phyloP scores from a whole-genome alignment of 2,888 invertebrate genomes.

The Panzeria rudis region DNA sequence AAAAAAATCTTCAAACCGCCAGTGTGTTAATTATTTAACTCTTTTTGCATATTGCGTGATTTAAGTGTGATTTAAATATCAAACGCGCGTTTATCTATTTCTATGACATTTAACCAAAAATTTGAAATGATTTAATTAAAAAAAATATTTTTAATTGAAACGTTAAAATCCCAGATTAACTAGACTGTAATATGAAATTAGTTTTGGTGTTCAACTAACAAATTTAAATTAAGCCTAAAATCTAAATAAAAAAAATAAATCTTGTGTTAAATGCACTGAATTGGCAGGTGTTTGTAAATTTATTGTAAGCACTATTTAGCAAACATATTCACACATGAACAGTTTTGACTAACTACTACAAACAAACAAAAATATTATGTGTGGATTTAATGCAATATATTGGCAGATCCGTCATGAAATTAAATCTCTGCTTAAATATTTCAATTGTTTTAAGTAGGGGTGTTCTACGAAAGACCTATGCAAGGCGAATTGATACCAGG shows the following conservation, averaged over 20 bases:
- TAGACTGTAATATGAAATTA: conserved; percentile 12
- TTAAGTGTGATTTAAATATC: conserved; percentile 33
- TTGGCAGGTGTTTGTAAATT: conserved; percentile 49
- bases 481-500: too few species aligned
- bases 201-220: background rate
- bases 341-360: background rate
- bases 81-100: conserved; percentile 34
- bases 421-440: background rate
- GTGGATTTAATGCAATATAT: background rate
- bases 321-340: conserved; percentile 17
- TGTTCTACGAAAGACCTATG: too few species aligned
- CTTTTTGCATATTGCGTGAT: conserved; percentile 30
- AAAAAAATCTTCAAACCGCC: background rate
- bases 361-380: background rate
- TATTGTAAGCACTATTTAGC: conserved; percentile 36
- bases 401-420: background rate
- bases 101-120: conserved; percentile 55
- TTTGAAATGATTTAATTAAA: conserved; percentile 40
- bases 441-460: too few species aligned
- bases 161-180: conserved; percentile 12
- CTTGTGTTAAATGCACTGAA: conserved; percentile 28
- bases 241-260: conserved; percentile 12
- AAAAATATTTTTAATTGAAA: conserved; percentile 31
- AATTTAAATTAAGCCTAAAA: conserved; percentile 24
- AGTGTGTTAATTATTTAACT: conserved; percentile 2